Evolutionary conservation across 2,888 invertebrate genomes (phyloP).

Genomic region (Cheiracanthium punctorium): DNA sequence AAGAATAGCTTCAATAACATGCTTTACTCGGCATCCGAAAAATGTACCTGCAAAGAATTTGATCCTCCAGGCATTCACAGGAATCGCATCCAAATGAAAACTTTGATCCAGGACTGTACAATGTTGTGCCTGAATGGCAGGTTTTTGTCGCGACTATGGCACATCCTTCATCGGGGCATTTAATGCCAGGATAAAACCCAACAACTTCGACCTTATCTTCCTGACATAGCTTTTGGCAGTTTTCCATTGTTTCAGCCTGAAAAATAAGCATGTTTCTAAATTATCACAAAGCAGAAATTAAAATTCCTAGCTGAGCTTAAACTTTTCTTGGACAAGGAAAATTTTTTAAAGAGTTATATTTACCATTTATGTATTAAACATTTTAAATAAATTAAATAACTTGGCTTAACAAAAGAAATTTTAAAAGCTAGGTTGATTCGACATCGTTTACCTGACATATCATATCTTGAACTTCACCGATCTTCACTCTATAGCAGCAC

Average conservation of each 20-base stretch:
- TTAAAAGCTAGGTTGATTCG: too few relatives aligned
- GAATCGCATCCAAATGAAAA: conserved; percentile 61
- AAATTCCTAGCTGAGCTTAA: too few relatives aligned
- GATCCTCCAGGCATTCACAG: conserved; percentile 54
- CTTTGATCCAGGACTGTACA: conserved; percentile 40
- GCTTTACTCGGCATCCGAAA: too few relatives aligned
- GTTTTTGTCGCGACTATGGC: conserved; percentile 41
- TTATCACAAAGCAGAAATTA: too few relatives aligned
- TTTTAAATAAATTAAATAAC: too few relatives aligned
- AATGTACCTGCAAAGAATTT: conserved; percentile 56
- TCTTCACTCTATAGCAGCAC: conserved; percentile 51
- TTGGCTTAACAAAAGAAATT: too few relatives aligned
- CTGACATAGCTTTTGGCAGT: conserved; percentile 51
- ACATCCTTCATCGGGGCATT: conserved; percentile 55
- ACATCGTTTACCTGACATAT: conserved; percentile 50
- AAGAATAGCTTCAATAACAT: too few relatives aligned
- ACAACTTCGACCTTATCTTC: conserved; percentile 50
- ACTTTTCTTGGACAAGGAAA: too few relatives aligned
- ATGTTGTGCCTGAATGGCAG: conserved; percentile 49
- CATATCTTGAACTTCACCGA: conserved; percentile 43
- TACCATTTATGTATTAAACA: too few relatives aligned
- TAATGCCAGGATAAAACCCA: conserved; percentile 58
- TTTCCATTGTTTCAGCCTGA: conserved; percentile 58
- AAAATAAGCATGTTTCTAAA: neutral
- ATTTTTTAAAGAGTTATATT: too few relatives aligned